A percentile compares a stretch with the other conserved stretches of the same genome.
Evolutionary conservation across 2,797 vertebrate genomes (phyloP).

Genomic region (Gymnothorax javanicus): DNA sequence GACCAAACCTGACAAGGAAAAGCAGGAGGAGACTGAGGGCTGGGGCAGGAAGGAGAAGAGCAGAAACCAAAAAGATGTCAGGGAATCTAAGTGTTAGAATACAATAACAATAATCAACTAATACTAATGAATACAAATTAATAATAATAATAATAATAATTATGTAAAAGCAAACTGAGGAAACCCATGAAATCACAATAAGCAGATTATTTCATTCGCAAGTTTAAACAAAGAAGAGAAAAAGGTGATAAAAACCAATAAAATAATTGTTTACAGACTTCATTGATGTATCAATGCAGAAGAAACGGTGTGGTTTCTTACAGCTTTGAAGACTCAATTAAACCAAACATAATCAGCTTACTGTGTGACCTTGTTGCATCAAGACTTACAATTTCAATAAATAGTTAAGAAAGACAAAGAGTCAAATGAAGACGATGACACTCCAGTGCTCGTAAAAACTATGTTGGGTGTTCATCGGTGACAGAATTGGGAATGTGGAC

Average conservation of each 20-base stretch:
- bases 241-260: conserved; percentile 51
- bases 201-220: conserved; percentile 74
- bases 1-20: conserved; percentile 98
- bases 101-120: conserved; percentile 52
- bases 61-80: conserved; percentile 93
- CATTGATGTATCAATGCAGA: conserved; percentile 72
- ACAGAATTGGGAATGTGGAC: conserved; percentile 62
- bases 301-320: conserved; percentile 76
- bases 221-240: conserved; percentile 71
- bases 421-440: conserved; percentile 23
- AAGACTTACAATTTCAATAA: conserved; percentile 77
- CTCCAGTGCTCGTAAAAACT: conserved; percentile 59
- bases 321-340: conserved; percentile 86
- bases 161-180: conserved; percentile 45
- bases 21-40: conserved; percentile 89
- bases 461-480: conserved; percentile 68
- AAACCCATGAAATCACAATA: conserved; percentile 68
- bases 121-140: neutral
- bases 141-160: conserved; percentile 47
- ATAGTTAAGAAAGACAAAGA: conserved; percentile 61
- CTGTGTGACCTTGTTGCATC: conserved; percentile 83
- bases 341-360: conserved; percentile 95
- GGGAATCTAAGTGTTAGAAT: conserved; percentile 94
- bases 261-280: conserved; percentile 94
- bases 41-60: conserved; percentile 84